phyloP scores from a whole-genome alignment of 2,888 invertebrate species.

The Nemotelus pantherinus region DNA sequence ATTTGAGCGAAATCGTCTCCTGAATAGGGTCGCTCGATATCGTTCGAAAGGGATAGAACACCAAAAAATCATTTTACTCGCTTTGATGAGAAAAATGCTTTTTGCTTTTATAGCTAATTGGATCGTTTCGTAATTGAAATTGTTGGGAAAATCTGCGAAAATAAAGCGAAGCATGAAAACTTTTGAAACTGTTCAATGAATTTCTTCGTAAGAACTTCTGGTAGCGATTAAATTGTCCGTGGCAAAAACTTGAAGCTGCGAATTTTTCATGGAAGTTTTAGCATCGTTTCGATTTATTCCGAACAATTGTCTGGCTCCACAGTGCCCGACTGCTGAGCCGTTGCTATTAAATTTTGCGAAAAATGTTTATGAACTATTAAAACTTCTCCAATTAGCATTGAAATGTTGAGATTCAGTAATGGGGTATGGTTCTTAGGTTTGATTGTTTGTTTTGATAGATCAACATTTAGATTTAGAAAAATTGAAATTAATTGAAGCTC shows the following conservation, averaged over 20 bases:
- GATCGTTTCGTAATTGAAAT: slow-evolving; percentile 29
- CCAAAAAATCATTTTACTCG: slow-evolving; percentile 28
- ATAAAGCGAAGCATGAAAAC: slow-evolving; percentile 19
- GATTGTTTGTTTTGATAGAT: too few species aligned
- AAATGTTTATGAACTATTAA: slow-evolving; percentile 43
- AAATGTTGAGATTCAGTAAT: slow-evolving; percentile 26
- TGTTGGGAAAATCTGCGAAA: slow-evolving; percentile 14
- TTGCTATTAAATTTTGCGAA: slow-evolving; percentile 11
- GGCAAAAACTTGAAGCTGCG: slow-evolving; percentile 35
- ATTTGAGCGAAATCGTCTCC: too few species aligned
- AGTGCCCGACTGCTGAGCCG: neutral
- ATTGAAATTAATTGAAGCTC: too few species aligned
- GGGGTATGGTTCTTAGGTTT: slow-evolving; percentile 10
- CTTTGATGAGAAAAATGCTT: slow-evolving; percentile 32
- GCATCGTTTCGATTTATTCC: slow-evolving; percentile 34
- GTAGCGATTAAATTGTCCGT: slow-evolving; percentile 39
- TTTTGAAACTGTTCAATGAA: slow-evolving; percentile 24
- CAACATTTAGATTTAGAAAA: too few species aligned
- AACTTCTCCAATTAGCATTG: slow-evolving; percentile 43
- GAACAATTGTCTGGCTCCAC: slow-evolving; percentile 26
- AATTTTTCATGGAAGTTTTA: slow-evolving; percentile 37
- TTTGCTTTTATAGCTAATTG: slow-evolving; percentile 40
- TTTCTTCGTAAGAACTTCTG: slow-evolving; percentile 7
- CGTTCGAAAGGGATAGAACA: slow-evolving; percentile 12
- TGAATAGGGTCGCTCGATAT: neutral